A percentile compares a stretch with the other conserved stretches of the same genome.
Evolutionary conservation across 2,797 vertebrate genomes (phyloP).

Genomic region (Xenopus petersii): DNA sequence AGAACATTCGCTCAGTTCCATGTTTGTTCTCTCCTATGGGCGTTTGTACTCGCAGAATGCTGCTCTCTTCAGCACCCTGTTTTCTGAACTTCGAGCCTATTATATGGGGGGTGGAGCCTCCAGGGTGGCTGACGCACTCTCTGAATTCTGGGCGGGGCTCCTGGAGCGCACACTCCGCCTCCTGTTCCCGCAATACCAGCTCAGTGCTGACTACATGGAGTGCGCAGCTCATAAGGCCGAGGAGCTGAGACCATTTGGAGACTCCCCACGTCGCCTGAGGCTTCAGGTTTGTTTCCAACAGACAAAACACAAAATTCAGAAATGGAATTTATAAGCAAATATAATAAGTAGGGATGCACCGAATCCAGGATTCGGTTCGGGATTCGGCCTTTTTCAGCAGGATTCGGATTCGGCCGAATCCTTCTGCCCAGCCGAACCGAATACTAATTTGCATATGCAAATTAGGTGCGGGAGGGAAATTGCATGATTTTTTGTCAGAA

Average conservation of each 20-base stretch:
- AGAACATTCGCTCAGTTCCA: constrained; percentile 82
- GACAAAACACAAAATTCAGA: too few species aligned
- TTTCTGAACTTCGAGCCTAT: constrained; percentile 79
- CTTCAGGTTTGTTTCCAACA: constrained; percentile 66
- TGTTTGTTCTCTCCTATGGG: constrained; percentile 85
- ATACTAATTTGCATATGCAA: too few species aligned
- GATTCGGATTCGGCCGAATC: too few species aligned
- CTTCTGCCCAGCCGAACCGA: too few species aligned
- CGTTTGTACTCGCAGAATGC: constrained; percentile 81
- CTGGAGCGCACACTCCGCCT: constrained; percentile 83
- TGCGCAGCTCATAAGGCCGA: constrained; percentile 81
- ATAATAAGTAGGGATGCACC: too few species aligned
- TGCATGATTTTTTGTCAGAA: too few species aligned
- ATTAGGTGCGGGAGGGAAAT: too few species aligned
- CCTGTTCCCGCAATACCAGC: constrained; percentile 85
- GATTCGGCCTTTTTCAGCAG: too few species aligned
- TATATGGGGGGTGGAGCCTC: constrained; percentile 68
- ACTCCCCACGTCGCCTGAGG: constrained; percentile 79
- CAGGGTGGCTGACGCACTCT: constrained; percentile 77
- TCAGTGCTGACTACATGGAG: constrained; percentile 82
- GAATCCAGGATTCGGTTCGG: too few species aligned
- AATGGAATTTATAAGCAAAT: too few species aligned
- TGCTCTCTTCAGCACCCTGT: constrained; percentile 81
- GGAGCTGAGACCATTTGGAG: constrained; percentile 82
- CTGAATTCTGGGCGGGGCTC: constrained; percentile 84